These are phyloP conservation scores for Agonopterix alstromeriana DNA, from an alignment of 2,888 invertebrate species.

Conservation along the genomic window DNA sequence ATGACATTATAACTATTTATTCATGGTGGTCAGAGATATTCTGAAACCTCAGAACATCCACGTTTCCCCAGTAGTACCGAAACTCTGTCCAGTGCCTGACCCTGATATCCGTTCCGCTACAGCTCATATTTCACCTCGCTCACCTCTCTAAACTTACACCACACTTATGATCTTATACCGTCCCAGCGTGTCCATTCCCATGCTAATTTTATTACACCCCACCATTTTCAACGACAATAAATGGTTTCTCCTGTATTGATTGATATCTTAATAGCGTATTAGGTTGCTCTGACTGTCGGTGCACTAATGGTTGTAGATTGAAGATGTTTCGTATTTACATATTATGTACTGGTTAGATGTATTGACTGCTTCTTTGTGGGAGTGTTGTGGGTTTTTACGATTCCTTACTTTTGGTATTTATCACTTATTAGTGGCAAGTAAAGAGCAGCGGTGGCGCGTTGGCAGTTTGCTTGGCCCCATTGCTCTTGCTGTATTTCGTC, in stretches of 20 bases:
- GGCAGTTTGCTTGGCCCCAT: too few species aligned
- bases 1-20: too few species aligned
- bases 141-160: too few species aligned
- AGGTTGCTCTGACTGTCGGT: conserved; percentile 6
- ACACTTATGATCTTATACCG: background rate
- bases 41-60: too few species aligned
- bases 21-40: too few species aligned
- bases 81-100: too few species aligned
- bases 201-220: conserved; percentile 56
- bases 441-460: too few species aligned
- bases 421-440: too few species aligned
- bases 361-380: background rate
- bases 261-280: conserved; percentile 63
- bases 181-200: conserved; percentile 41
- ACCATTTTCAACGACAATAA: conserved; percentile 34
- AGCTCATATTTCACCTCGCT: too few species aligned
- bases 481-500: too few species aligned
- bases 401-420: background rate
- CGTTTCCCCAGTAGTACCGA: too few species aligned
- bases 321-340: background rate
- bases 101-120: too few species aligned
- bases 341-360: background rate
- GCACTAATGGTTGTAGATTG: conserved; percentile 14
- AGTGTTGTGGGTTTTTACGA: background rate
- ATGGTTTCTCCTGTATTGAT: conserved; percentile 39